Percentiles rank a stretch among this genome's conserved stretches.
These are phyloP conservation scores for Drosophila kurseongensis DNA, from an alignment of 1,140 invertebrate species.

Conservation along the genomic window DNA sequence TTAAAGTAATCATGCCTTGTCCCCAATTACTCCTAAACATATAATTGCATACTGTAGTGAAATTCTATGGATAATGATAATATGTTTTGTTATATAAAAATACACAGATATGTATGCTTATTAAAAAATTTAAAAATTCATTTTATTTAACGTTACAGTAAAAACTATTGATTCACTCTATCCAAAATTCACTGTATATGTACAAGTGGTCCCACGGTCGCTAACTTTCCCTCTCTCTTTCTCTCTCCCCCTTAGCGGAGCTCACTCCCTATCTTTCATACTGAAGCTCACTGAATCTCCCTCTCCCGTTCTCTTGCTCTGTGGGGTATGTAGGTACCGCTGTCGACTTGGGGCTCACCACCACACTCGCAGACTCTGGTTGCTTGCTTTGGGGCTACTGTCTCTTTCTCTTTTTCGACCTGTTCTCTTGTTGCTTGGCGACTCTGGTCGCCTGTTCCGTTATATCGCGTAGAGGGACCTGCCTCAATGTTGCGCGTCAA, in stretches of 20 bases:
- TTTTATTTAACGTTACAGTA: too few relatives aligned
- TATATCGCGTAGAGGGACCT: slow-evolving; percentile 83
- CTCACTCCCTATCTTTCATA: background rate
- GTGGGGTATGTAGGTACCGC: slow-evolving; percentile 24
- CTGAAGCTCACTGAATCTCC: slow-evolving; percentile 19
- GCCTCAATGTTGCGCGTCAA: slow-evolving; percentile 80
- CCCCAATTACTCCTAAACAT: too few relatives aligned
- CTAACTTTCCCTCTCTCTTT: slow-evolving; percentile 19
- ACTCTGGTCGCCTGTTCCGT: slow-evolving; percentile 69
- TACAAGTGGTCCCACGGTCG: slow-evolving; percentile 44
- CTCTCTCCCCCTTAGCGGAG: background rate
- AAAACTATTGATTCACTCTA: background rate
- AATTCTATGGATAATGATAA: too few relatives aligned
- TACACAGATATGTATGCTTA: too few relatives aligned
- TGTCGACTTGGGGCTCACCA: slow-evolving; percentile 13
- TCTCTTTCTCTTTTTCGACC: slow-evolving; percentile 14
- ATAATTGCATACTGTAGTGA: too few relatives aligned
- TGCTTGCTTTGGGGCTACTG: slow-evolving; percentile 38
- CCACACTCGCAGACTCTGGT: slow-evolving; percentile 8
- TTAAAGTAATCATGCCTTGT: too few relatives aligned
- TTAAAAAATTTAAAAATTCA: too few relatives aligned
- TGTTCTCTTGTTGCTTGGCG: slow-evolving; percentile 30
- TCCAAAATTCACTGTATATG: background rate
- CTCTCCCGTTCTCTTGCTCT: slow-evolving; percentile 12
- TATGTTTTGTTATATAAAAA: too few relatives aligned